Percentiles rank a stretch among this genome's conserved stretches.
phyloP scores from a whole-genome alignment of 2,888 invertebrate species.

The Morpho deidamia region DNA sequence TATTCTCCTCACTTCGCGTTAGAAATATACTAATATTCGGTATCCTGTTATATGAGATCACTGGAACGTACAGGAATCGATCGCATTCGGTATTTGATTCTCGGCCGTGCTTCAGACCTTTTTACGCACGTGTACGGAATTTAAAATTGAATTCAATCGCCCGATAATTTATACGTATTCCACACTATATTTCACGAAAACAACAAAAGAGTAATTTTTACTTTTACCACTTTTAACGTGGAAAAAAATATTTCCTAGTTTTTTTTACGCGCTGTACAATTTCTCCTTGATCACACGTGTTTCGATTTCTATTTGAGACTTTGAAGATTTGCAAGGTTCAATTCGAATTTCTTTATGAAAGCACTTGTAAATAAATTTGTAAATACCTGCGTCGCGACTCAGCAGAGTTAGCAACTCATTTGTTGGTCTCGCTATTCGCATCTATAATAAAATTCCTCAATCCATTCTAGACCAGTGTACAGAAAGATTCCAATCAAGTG shows the following conservation, averaged over 20 bases:
- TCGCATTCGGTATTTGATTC: slow-evolving; percentile 24
- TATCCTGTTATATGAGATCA: slow-evolving; percentile 56
- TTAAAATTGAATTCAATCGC: slow-evolving; percentile 25
- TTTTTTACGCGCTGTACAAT: too few relatives aligned
- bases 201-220: background rate
- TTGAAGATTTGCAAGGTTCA: too few relatives aligned
- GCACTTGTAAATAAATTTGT: too few relatives aligned
- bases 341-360: too few relatives aligned
- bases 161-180: slow-evolving; percentile 11
- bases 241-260: background rate
- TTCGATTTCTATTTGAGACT: too few relatives aligned
- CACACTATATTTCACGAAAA: background rate
- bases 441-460: too few relatives aligned
- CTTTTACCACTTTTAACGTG: background rate
- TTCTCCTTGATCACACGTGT: too few relatives aligned
- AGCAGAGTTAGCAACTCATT: too few relatives aligned
- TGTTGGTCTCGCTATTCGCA: too few relatives aligned
- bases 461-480: too few relatives aligned
- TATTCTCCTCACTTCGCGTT: slow-evolving; percentile 31
- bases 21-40: slow-evolving; percentile 57
- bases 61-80: slow-evolving; percentile 31
- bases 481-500: too few relatives aligned
- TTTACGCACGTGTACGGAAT: slow-evolving; percentile 50
- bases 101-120: slow-evolving; percentile 42
- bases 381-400: too few relatives aligned